Base-by-base conservation (phyloP, 2,888 invertebrate species). In the Cephus pygmeus region DNA sequence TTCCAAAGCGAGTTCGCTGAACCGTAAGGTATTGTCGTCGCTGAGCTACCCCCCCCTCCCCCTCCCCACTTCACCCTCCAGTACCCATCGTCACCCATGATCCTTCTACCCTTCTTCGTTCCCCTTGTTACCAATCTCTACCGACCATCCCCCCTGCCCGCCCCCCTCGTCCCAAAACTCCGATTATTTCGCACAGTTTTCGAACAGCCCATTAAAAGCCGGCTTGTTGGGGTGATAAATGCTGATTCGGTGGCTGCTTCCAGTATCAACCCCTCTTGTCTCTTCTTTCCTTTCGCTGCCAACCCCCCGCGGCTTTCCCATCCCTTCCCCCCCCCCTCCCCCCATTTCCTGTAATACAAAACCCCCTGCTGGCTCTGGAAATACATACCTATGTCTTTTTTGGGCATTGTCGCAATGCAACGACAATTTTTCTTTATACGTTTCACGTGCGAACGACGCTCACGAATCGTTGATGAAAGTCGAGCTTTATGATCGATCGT, bases 121-220 rank as follows among this genome's bases (percentile, higher is more conserved):
- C 23, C 56, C 23, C 56, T 23, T 9, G 2, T 1, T 56, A 2
- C 80, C 83, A 80, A 80, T 79, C 81, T 77, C 78, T 75, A 74
- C 78, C 76, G 79, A 76, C 81, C 83, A 82, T 79, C 77, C 78
- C 75, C 79, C 81, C 80, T 33, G 33, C 3, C 33, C 33, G 33
- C 83, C 79, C 85, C 79, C 79, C 77, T 34, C 76, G 12, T 35
- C 12, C 0, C 12, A 12, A 56, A 73, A 69, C 71, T 71, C 81
- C 83, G 88, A 88, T 89, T 89, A 89, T 89, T 89, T 88, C 88
- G 87, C 88, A 84, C 87, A 87, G 88, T 88, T 89, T 89, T 88
- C 88, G 86, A 88, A 88, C 87, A 87, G 87, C 87, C 89, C 85
- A 88, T 89, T 89, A 87, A 88, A 89, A 87, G 87, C 86, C 83